Evolutionary conservation across 2,797 vertebrate genomes (phyloP).

Genomic region (Gouania willdenowi): DNA sequence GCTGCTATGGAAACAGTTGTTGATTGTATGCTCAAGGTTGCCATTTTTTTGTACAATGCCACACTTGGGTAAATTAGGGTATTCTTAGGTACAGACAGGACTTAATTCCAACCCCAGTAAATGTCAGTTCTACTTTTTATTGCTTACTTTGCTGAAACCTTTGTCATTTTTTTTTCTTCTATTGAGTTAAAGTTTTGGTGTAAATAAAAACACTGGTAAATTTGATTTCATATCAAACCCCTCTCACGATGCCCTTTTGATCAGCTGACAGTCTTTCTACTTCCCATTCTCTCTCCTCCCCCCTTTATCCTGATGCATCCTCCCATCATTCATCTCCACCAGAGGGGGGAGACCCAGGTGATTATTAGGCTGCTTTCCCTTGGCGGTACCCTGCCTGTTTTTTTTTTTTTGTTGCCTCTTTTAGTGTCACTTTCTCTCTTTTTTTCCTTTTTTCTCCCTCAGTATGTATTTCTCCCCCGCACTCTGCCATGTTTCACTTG

Average conservation of each 20-base stretch:
- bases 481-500: constrained; percentile 27
- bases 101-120: too few species aligned
- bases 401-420: constrained; percentile 16
- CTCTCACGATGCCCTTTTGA: constrained; percentile 5
- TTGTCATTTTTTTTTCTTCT: too few species aligned
- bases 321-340: constrained; percentile 1
- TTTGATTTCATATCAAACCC: too few species aligned
- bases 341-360: constrained; percentile 28
- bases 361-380: constrained; percentile 43
- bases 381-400: constrained; percentile 15
- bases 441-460: constrained; percentile 19
- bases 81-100: too few species aligned
- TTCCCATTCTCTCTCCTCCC: constrained; percentile 12
- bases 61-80: too few species aligned
- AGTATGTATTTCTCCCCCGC: constrained; percentile 20
- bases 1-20: too few species aligned
- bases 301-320: constrained; percentile 6
- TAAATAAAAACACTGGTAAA: too few species aligned
- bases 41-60: too few species aligned
- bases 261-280: constrained; percentile 18
- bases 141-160: too few species aligned
- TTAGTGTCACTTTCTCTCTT: constrained; percentile 3
- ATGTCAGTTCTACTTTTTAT: too few species aligned
- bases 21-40: too few species aligned
- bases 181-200: too few species aligned